Evolutionary conservation across 2,113 vertebrate genomes (phyloP), one percentile per base, ranked within the genome.

Genomic region (Corythoichthys haematopterus): DNA sequence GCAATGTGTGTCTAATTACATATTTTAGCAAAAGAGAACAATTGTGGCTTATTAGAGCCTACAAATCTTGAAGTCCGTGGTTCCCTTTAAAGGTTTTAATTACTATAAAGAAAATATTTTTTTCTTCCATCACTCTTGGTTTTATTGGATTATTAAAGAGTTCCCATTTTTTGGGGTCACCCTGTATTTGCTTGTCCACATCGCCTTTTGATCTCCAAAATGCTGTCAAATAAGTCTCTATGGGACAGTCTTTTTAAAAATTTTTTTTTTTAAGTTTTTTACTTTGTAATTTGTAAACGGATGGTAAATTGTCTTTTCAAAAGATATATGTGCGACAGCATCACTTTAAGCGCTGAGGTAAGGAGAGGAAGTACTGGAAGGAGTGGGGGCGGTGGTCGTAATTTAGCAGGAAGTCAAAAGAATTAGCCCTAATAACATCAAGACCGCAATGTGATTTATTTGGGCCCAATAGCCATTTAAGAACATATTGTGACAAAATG

Each of bases 401-500:
- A 57, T 15, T 62, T 70, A 70, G 58, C 79, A 84, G 59, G 64
- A 61, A 70, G 15, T 14, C 47, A 36, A 78, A 68, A 76, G 74
- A 77, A 81, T 79, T 75, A 79, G 56, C 72, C 80, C 72, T 75
- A 73, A 80, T 74, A 79, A 70, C 80, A 79, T 78, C 69, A 79
- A 79, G 69, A 74, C 78, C 51, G 46, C 65, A 68, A 69, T 73
- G 82, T 74, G 78, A 79, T 80, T 82, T 85, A 81, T 85, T 67
- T 66, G 47, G 66, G 71, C 69, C 76, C 74, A 56, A 81, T 76
- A 81, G 75, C 75, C 74, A 61, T 81, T 88, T 80, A 77, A 74
- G 68, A 75, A 60, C 77, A 86, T 71, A 80, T 77, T 72, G 85
- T 81, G 76, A 80, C 83, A 84, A 70, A 80, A 78, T 76, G 81